Conservation (phyloP, 2,113 vertebrate species). For the Gymnocephalus cernua region DNA sequence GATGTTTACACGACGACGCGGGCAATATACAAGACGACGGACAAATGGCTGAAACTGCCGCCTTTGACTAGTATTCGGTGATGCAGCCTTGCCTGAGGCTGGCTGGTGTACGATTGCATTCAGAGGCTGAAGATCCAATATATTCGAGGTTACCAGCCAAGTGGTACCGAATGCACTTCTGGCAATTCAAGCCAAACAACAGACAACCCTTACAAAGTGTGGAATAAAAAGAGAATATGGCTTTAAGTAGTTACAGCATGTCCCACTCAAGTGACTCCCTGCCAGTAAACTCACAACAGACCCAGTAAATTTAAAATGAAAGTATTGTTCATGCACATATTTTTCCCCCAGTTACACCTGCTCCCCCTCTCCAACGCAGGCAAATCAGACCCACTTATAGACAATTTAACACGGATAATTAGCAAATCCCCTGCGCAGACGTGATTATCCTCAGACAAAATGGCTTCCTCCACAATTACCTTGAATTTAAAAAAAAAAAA, state of each 20-base stretch:
- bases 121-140: conserved; percentile 23
- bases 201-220: conserved; percentile 63
- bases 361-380: conserved; percentile 15
- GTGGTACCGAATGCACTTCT: conserved; percentile 18
- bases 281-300: conserved; percentile 62
- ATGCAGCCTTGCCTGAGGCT: conserved; percentile 41
- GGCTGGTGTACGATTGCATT: conserved; percentile 49
- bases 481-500: conserved; percentile 27
- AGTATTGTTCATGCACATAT: conserved; percentile 12
- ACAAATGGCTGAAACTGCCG: conserved; percentile 23
- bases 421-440: conserved; percentile 22
- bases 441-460: conserved; percentile 53
- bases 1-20: conserved; percentile 31
- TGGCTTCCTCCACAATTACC: conserved; percentile 60
- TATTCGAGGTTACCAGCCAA: conserved; percentile 6
- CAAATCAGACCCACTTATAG: conserved; percentile 26
- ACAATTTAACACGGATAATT: conserved; percentile 20
- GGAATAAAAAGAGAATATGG: conserved; percentile 82
- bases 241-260: conserved; percentile 75
- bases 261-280: conserved; percentile 75
- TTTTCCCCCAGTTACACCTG: neutral
- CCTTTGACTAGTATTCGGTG: conserved; percentile 22
- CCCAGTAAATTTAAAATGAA: conserved; percentile 27
- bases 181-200: conserved; percentile 54
- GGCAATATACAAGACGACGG: conserved; percentile 8